Conservation (phyloP, 1,140 invertebrate species). For the Drosophila ficusphila region DNA sequence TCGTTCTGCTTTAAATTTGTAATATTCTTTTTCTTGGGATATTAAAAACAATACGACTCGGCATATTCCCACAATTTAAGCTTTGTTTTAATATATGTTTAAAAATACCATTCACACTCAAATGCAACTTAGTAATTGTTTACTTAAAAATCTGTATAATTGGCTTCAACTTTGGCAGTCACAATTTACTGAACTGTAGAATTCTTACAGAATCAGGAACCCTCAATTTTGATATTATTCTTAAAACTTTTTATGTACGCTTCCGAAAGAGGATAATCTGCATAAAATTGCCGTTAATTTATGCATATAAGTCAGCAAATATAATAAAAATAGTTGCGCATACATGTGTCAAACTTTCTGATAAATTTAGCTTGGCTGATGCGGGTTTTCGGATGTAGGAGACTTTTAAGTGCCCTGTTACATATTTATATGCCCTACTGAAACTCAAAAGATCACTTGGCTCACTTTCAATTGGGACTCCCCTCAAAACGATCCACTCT, state of each 20-base stretch:
- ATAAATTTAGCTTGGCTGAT: neutral
- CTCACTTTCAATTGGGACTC: slow-evolving; percentile 10
- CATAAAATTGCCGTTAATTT: slow-evolving; percentile 28
- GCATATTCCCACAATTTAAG: no score
- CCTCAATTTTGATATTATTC: no score
- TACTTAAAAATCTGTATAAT: neutral
- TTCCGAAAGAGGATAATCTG: neutral
- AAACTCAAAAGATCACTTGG: neutral
- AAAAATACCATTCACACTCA: no score
- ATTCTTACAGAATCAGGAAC: no score
- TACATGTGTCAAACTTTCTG: neutral
- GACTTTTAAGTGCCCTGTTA: slow-evolving; percentile 13
- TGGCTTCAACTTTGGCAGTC: no score
- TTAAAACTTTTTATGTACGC: neutral
- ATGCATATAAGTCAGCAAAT: slow-evolving; percentile 26
- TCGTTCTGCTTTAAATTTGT: no score
- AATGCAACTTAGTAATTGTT: no score
- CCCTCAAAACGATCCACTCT: neutral
- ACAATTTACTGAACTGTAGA: no score
- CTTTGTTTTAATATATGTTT: no score
- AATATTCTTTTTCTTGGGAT: no score
- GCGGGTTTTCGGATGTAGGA: neutral
- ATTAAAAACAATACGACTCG: no score
- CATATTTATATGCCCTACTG: neutral
- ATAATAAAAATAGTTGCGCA: slow-evolving; percentile 44